Conservation (phyloP, 2,888 invertebrate species). For the Synanthedon myopaeformis region DNA sequence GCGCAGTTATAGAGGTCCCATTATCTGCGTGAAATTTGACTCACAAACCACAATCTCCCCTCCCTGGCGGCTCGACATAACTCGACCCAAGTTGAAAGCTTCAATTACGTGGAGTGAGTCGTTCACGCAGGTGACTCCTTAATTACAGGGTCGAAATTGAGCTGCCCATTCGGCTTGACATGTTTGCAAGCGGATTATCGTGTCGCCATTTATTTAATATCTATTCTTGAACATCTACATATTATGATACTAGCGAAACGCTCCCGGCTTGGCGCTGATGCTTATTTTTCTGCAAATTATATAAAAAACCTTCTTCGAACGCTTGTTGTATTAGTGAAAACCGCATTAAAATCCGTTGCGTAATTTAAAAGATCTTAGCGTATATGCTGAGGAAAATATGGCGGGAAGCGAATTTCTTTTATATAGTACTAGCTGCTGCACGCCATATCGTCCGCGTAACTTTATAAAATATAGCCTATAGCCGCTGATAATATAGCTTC, state of each 20-base stretch:
- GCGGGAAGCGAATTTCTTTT: too few species aligned
- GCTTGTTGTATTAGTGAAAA: too few species aligned
- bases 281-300: not conserved
- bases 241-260: not conserved
- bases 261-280: not conserved
- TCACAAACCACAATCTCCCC: conserved; percentile 52
- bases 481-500: too few species aligned
- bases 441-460: too few species aligned
- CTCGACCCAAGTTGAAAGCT: conserved; percentile 62
- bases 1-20: conserved; percentile 51
- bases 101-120: conserved; percentile 64
- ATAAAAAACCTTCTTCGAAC: too few species aligned
- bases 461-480: too few species aligned
- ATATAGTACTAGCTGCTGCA: too few species aligned
- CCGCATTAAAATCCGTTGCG: too few species aligned
- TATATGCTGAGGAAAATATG: too few species aligned
- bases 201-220: conserved; percentile 24
- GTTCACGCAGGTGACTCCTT: conserved; percentile 69
- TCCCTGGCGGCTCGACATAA: conserved; percentile 52
- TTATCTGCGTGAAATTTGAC: conserved; percentile 65
- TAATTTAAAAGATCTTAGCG: too few species aligned
- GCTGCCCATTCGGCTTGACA: conserved; percentile 61
- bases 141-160: conserved; percentile 62
- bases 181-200: conserved; percentile 59
- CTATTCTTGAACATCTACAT: not conserved